Conservation (phyloP, 2,888 invertebrate genomes). For the Callyntrura sp. region DNA sequence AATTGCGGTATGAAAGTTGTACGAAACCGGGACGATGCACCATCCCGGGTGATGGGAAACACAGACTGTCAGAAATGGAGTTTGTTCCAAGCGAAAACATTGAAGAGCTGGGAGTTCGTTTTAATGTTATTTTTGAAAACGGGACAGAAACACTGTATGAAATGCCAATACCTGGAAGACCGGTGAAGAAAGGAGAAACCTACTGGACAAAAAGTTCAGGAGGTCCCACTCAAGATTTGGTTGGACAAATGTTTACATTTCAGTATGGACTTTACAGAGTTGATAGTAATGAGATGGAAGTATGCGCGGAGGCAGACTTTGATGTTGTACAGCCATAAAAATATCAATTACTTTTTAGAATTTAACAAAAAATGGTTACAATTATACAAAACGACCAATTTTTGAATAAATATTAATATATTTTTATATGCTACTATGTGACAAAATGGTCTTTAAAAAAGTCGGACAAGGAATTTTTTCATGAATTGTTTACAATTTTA, state of each 20-base stretch:
- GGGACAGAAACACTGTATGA: background rate
- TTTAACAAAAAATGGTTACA: too few relatives aligned
- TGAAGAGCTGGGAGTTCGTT: constrained; percentile 24
- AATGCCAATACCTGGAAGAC: background rate
- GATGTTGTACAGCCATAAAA: too few relatives aligned
- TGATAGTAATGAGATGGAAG: constrained; percentile 17
- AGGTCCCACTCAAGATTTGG: background rate
- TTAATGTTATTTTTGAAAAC: background rate
- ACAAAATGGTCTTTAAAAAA: too few relatives aligned
- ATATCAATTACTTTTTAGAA: too few relatives aligned
- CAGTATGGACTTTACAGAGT: constrained; percentile 10
- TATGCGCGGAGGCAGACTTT: constrained; percentile 29
- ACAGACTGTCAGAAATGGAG: background rate
- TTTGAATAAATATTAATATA: too few relatives aligned
- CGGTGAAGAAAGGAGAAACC: constrained; percentile 12
- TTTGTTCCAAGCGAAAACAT: constrained; percentile 62
- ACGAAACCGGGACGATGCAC: background rate
- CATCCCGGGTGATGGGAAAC: background rate
- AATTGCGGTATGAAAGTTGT: constrained; percentile 6
- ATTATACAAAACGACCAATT: too few relatives aligned
- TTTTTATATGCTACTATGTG: too few relatives aligned
- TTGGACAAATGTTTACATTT: constrained; percentile 12
- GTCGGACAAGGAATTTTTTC: too few relatives aligned
- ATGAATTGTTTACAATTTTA: too few relatives aligned
- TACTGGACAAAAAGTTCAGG: background rate